These are phyloP conservation scores for Papilio protenor DNA, from an alignment of 2,888 invertebrate species.

Conservation along the genomic window DNA sequence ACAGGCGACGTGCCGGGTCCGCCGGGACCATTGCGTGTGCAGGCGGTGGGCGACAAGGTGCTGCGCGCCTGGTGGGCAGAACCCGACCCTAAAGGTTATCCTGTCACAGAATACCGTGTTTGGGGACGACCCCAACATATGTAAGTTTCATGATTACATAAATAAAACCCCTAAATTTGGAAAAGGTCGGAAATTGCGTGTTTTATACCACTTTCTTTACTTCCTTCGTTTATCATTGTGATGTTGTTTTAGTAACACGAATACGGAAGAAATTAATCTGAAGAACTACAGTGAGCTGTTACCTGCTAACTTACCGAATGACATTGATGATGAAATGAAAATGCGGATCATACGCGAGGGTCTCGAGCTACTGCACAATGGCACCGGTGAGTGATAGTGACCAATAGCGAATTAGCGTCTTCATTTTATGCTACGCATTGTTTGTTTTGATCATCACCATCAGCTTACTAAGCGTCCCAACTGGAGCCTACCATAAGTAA, in stretches of 20 bases:
- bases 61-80: conserved; percentile 93
- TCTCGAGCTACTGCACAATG: conserved; percentile 87
- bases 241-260: conserved; percentile 45
- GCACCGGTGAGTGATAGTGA: conserved; percentile 82
- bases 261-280: conserved; percentile 60
- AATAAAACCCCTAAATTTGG: neutral
- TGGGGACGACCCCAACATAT: conserved; percentile 86
- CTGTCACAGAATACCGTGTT: conserved; percentile 89
- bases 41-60: conserved; percentile 88
- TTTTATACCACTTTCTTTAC: neutral
- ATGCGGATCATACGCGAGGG: conserved; percentile 81
- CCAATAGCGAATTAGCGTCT: conserved; percentile 76
- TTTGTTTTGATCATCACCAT: conserved; percentile 47
- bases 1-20: conserved; percentile 90
- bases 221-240: neutral
- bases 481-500: too few species aligned
- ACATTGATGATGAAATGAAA: conserved; percentile 70
- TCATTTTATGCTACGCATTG: neutral
- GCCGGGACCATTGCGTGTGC: conserved; percentile 90
- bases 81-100: conserved; percentile 90
- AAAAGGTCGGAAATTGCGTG: neutral
- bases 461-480: too few species aligned
- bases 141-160: conserved; percentile 46
- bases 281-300: conserved; percentile 67
- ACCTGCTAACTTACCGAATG: conserved; percentile 62